Base-by-base conservation (phyloP, 2,797 vertebrate genomes). In the Serranus cabrilla region DNA sequence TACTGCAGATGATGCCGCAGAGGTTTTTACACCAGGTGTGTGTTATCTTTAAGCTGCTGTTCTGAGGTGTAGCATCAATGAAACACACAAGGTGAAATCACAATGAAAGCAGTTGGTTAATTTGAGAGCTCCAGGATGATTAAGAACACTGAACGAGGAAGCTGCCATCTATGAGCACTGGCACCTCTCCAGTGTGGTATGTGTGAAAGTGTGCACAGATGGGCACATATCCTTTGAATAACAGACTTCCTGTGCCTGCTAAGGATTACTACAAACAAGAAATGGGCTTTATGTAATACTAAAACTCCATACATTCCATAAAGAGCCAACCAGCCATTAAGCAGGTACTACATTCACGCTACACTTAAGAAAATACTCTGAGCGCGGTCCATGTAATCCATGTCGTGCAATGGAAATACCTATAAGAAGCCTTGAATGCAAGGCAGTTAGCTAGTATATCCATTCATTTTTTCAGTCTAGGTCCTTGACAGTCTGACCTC, bases 401-500 rank as follows among this genome's bases (percentile, higher is more conserved):
- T 84, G 60, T 72, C 45, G 25, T 82, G 70, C 69, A 79, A 79
- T 81, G 74, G 63, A 71, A 83, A 87, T 77, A 70, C 14, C 54
- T 74, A 70, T 83, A 75, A 78, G 80, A 76, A 80, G 56, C 58
- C 51, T 31, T 80, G 63, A 81, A 83, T 80, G 55, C 34, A 45
- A 55, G 46, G 71, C 75, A 68, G 64, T 75, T 71, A 45, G 59
- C 40, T 52, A 72, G 23, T 55, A 39, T 68, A 84, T 80, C 66
- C 64, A 77, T 82, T 83, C 5, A 74, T 73, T 80, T 74, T 59
- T 45, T 62, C 61, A 17, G 42, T 61, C 11, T 14, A 39, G 58
- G 63, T 60, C 76, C 64, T 68, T 68, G 72, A 88, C 74, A 78
- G 63, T 71, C 79, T 70, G 79, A 82, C 63, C 80, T 81, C 59